A percentile compares a stretch with the other conserved stretches of the same genome.
Evolutionary conservation across 2,113 vertebrate species (phyloP).

Genomic region (Brachionichthys hirsutus): DNA sequence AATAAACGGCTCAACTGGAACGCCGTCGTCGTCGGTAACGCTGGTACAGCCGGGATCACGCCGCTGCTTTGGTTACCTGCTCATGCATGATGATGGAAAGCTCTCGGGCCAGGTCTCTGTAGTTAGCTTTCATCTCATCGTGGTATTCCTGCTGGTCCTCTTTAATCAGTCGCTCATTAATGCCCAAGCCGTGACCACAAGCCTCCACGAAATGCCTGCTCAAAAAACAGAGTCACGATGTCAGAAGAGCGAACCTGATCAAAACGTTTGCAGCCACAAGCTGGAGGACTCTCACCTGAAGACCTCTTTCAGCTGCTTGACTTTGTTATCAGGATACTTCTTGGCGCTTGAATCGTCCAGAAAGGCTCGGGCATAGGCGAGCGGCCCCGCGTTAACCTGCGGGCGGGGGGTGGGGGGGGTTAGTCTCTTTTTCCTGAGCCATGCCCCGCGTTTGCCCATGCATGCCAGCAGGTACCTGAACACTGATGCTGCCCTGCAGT

Average conservation of each 20-base stretch:
- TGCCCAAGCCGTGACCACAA: conserved; percentile 88
- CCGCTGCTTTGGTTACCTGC: conserved; percentile 78
- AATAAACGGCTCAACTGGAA: conserved; percentile 1
- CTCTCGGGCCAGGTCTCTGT: conserved; percentile 91
- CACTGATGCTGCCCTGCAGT: conserved; percentile 96
- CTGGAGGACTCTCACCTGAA: conserved; percentile 84
- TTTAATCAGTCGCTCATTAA: conserved; percentile 96
- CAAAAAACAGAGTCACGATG: background rate
- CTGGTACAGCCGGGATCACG: background rate
- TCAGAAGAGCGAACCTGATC: conserved; percentile 8
- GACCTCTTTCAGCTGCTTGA: conserved; percentile 95
- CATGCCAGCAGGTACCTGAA: conserved; percentile 84
- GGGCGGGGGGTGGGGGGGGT: background rate
- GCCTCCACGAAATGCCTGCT: conserved; percentile 96
- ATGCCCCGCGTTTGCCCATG: background rate
- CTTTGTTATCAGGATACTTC: conserved; percentile 96
- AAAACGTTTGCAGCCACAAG: background rate
- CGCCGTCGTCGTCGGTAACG: background rate
- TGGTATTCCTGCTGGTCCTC: conserved; percentile 98
- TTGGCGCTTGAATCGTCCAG: conserved; percentile 92
- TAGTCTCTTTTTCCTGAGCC: background rate
- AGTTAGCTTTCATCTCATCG: conserved; percentile 98
- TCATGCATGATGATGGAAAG: conserved; percentile 98
- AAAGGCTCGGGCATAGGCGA: conserved; percentile 96
- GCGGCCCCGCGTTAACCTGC: conserved; percentile 94